A percentile compares a stretch with the other conserved stretches of the same genome.
These are phyloP conservation scores for Boloria euphrosyne DNA, from an alignment of 2,888 invertebrate genomes.

Conservation along the genomic window DNA sequence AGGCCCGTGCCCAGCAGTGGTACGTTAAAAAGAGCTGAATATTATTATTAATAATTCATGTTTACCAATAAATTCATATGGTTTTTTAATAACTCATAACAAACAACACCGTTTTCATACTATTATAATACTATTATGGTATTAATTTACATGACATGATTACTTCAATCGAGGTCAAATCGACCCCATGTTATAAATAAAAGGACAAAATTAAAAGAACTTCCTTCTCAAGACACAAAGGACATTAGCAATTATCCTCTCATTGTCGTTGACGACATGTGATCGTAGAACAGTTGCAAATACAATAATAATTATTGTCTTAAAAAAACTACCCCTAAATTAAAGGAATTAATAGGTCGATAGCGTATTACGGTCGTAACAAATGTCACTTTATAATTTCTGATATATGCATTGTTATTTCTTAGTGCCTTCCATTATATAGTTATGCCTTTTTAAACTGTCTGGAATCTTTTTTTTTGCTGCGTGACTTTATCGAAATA, in stretches of 20 bases:
- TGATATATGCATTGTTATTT: slow-evolving; percentile 16
- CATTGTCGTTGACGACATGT: slow-evolving; percentile 41
- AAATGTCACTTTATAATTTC: slow-evolving; percentile 22
- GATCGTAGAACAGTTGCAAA: slow-evolving; percentile 47
- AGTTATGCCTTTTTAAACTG: neutral
- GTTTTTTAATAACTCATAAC: too few relatives aligned
- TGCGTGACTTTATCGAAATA: too few relatives aligned
- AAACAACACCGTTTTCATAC: too few relatives aligned
- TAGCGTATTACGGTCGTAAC: slow-evolving; percentile 35
- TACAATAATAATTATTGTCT: slow-evolving; percentile 45
- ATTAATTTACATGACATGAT: too few relatives aligned
- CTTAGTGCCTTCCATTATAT: neutral
- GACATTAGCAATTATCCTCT: slow-evolving; percentile 37
- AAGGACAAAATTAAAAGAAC: slow-evolving; percentile 23
- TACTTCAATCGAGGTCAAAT: slow-evolving; percentile 28
- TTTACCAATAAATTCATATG: too few relatives aligned
- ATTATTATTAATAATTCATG: too few relatives aligned
- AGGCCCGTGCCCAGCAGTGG: too few relatives aligned
- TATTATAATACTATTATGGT: too few relatives aligned
- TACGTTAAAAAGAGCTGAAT: too few relatives aligned
- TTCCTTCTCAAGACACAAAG: slow-evolving; percentile 27
- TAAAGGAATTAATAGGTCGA: slow-evolving; percentile 41
- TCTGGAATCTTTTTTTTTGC: neutral
- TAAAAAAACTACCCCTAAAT: slow-evolving; percentile 39
- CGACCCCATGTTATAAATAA: slow-evolving; percentile 25